phyloP scores from a whole-genome alignment of 1,140 invertebrate genomes.

The Drosophila pseudoobscura region DNA sequence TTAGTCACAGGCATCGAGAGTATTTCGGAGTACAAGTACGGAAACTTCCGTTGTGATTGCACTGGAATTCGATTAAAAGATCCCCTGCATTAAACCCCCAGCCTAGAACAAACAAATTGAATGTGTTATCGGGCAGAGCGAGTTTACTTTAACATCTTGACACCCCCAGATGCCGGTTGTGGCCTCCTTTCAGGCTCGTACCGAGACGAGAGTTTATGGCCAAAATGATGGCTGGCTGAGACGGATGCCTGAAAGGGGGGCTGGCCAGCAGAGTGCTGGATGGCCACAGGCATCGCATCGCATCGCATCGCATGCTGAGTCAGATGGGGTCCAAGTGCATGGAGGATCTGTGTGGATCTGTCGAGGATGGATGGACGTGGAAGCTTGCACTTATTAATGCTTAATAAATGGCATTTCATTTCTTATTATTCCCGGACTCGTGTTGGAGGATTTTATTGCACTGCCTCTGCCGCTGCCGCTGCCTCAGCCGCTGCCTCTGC shows the following conservation, averaged over 20 bases:
- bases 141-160: conserved; percentile 6
- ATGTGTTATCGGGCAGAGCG: not conserved
- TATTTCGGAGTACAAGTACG: not conserved
- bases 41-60: not conserved
- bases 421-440: conserved; percentile 79
- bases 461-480: conserved; percentile 20
- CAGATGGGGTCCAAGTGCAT: conserved; percentile 51
- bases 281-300: conserved; percentile 55
- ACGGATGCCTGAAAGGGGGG: not conserved
- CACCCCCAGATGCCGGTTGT: conserved; percentile 6
- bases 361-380: conserved; percentile 69
- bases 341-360: conserved; percentile 27
- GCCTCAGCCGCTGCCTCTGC: conserved; percentile 46
- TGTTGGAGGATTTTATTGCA: conserved; percentile 73
- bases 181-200: not conserved
- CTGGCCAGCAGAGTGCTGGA: conserved; percentile 5
- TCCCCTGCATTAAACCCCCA: too few relatives aligned
- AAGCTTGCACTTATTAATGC: conserved; percentile 82
- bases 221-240: conserved; percentile 32
- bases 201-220: conserved; percentile 19
- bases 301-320: conserved; percentile 58
- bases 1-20: conserved; percentile 31
- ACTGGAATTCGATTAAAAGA: too few relatives aligned
- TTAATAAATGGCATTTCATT: conserved; percentile 83
- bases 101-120: not conserved